phyloP scores from a whole-genome alignment of 2,888 invertebrate species.

The Oxytorus armatus region DNA sequence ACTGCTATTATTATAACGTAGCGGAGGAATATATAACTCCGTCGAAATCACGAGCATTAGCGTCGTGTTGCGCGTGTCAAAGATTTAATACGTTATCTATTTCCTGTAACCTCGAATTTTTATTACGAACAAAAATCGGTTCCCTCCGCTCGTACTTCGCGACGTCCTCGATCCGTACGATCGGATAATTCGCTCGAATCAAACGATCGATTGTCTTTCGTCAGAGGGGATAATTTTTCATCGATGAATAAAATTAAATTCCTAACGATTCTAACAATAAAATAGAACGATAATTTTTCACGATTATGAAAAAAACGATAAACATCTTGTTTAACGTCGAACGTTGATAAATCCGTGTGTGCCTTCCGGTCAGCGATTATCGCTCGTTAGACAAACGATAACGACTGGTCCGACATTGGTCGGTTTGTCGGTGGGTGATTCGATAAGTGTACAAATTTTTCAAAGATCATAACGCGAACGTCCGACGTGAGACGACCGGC shows the following conservation, averaged over 20 bases:
- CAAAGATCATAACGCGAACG: constrained; percentile 17
- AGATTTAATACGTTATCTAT: neutral
- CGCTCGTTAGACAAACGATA: neutral
- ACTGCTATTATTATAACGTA: constrained; percentile 32
- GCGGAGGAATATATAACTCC: constrained; percentile 10
- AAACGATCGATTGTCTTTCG: no score
- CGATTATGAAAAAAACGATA: no score
- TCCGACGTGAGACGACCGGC: neutral
- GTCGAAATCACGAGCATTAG: neutral
- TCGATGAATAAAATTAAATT: neutral
- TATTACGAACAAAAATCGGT: neutral
- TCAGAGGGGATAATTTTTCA: no score
- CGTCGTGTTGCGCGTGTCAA: neutral
- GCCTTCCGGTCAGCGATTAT: no score
- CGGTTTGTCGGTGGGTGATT: neutral
- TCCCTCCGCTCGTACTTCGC: no score
- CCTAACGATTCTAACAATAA: no score
- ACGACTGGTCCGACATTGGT: neutral
- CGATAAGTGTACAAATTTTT: neutral
- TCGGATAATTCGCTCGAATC: neutral
- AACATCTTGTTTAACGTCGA: no score
- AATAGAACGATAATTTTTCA: no score
- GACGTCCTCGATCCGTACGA: no score
- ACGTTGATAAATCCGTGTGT: no score
- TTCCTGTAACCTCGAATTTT: neutral